Evolutionary conservation across 1,140 invertebrate species (phyloP).

Genomic region (Cydia pomonella): DNA sequence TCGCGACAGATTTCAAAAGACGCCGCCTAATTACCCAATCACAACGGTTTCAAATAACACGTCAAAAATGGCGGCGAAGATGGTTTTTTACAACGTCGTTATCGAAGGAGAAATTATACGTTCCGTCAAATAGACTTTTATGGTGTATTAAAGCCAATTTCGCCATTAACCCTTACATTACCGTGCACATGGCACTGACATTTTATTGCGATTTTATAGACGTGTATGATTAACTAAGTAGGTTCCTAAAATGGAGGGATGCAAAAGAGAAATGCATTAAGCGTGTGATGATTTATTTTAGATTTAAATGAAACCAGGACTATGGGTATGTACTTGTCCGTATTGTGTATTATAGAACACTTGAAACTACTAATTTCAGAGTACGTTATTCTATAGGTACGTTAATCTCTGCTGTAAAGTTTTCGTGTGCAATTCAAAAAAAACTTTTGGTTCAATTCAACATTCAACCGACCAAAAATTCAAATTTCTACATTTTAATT

Average conservation of each 20-base stretch:
- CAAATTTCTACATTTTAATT: too few relatives aligned
- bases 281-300: too few relatives aligned
- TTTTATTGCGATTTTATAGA: constrained; percentile 19
- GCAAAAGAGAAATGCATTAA: not conserved
- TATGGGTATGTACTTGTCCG: too few relatives aligned
- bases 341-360: too few relatives aligned
- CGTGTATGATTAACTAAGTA: constrained; percentile 7
- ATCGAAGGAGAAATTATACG: constrained; percentile 17
- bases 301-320: too few relatives aligned
- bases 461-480: too few relatives aligned
- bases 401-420: too few relatives aligned
- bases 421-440: too few relatives aligned
- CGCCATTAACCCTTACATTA: constrained; percentile 26
- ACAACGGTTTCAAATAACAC: constrained; percentile 30
- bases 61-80: constrained; percentile 16
- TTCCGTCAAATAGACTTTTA: constrained; percentile 26
- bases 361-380: too few relatives aligned
- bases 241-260: not conserved
- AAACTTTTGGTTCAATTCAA: too few relatives aligned
- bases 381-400: too few relatives aligned
- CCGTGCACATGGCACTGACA: not conserved
- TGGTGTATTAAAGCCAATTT: constrained; percentile 31
- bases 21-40: constrained; percentile 22
- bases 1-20: constrained; percentile 18
- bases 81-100: constrained; percentile 28